phyloP scores from a whole-genome alignment of 2,113 vertebrate genomes.

The Myiozetetes cayanensis region DNA sequence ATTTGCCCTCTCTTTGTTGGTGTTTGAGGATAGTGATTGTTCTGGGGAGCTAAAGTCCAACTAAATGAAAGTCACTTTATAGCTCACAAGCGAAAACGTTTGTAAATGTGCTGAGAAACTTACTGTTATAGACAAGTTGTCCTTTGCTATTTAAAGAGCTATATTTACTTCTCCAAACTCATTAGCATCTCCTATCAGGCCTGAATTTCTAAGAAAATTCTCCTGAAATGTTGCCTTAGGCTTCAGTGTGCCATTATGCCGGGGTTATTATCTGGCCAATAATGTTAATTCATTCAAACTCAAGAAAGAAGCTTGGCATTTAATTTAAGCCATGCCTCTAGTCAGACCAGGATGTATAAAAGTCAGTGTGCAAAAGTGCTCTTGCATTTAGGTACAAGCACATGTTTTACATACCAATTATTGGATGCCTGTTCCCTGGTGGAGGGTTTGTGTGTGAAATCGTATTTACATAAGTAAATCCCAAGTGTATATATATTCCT shows the following conservation, averaged over 20 bases:
- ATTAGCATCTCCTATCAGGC: conserved; percentile 44
- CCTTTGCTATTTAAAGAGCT: conserved; percentile 54
- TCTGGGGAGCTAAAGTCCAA: background rate
- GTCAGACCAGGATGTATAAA: background rate
- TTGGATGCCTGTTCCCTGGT: background rate
- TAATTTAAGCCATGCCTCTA: conserved; percentile 44
- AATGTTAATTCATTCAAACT: conserved; percentile 60
- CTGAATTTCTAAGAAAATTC: conserved; percentile 55
- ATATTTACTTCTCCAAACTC: conserved; percentile 60
- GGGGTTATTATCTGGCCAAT: conserved; percentile 54
- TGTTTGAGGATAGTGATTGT: conserved; percentile 4
- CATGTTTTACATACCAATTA: background rate
- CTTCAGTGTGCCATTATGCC: conserved; percentile 28
- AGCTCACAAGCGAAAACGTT: background rate
- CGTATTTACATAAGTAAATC: conserved; percentile 53
- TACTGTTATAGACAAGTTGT: conserved; percentile 55
- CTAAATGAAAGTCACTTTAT: conserved; percentile 23
- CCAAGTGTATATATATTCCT: conserved; percentile 13
- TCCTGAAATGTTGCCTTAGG: conserved; percentile 44
- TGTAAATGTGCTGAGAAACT: conserved; percentile 26
- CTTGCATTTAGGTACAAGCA: background rate
- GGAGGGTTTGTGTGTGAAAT: conserved; percentile 32
- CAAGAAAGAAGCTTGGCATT: conserved; percentile 51
- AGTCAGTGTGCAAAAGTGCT: conserved; percentile 1
- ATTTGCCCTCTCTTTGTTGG: conserved; percentile 38